Conservation (phyloP, 1,140 invertebrate species). For the Zeugodacus cucurbitae region DNA sequence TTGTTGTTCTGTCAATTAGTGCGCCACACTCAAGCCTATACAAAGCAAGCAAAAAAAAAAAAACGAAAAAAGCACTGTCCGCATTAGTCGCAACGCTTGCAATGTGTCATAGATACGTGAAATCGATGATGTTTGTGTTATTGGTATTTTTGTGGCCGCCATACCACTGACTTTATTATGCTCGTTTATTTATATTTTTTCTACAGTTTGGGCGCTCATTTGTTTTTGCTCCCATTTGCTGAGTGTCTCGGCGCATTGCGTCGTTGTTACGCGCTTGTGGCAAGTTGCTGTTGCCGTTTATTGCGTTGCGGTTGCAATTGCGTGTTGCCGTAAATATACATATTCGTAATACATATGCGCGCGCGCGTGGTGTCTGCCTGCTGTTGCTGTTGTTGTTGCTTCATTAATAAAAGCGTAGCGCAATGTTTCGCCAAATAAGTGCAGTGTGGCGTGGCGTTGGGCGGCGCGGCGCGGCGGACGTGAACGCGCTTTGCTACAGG, state of each 20-base stretch:
- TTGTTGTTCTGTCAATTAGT: not conserved
- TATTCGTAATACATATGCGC: not conserved
- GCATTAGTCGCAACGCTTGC: not conserved
- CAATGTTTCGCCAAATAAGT: slow-evolving; percentile 19
- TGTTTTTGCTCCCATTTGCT: not conserved
- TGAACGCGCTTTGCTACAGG: not conserved
- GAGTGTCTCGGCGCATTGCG: not conserved
- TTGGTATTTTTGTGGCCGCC: not conserved
- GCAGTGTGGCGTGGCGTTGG: not conserved
- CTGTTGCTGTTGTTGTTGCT: not conserved
- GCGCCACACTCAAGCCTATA: not conserved
- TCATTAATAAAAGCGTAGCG: slow-evolving; percentile 37
- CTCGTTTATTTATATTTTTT: not conserved
- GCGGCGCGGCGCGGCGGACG: not conserved
- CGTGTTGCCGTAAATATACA: slow-evolving; percentile 19
- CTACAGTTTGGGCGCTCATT: not conserved
- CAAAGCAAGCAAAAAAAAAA: not conserved
- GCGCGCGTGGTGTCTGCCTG: not conserved
- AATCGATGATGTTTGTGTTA: slow-evolving; percentile 19
- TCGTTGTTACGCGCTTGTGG: slow-evolving; percentile 26
- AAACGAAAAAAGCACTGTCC: not conserved
- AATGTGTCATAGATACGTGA: not conserved
- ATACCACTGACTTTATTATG: not conserved
- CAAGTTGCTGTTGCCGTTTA: slow-evolving; percentile 34
- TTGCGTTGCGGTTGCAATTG: slow-evolving; percentile 31